These are phyloP conservation scores for Microplitis deprimator DNA, from an alignment of 2,888 invertebrate species.

Conservation along the genomic window DNA sequence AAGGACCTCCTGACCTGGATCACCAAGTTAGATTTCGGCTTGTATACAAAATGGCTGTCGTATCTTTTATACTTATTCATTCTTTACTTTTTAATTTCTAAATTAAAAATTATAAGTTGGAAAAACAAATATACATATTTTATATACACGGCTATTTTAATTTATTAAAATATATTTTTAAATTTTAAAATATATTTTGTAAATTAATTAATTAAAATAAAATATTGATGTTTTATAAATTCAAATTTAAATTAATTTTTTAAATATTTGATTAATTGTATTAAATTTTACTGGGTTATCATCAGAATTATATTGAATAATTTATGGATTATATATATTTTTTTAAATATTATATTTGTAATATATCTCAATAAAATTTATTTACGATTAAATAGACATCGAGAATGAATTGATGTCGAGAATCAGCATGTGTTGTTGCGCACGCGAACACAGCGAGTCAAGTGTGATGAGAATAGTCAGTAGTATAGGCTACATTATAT, in stretches of 20 bases:
- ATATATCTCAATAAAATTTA: not conserved
- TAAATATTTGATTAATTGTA: no score
- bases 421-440: conserved; percentile 7
- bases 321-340: no score
- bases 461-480: not conserved
- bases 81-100: not conserved
- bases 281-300: no score
- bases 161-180: no score
- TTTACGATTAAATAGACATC: not conserved
- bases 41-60: conserved; percentile 8
- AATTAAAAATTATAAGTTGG: not conserved
- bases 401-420: conserved; percentile 1
- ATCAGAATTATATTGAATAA: no score
- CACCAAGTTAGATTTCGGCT: not conserved
- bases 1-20: conserved; percentile 16
- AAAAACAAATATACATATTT: not conserved
- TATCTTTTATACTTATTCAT: not conserved
- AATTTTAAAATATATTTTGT: no score
- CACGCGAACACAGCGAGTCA: conserved; percentile 4
- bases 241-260: no score
- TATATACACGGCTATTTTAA: no score
- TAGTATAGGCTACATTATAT: conserved; percentile 1
- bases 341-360: no score
- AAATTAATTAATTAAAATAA: no score
- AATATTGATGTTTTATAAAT: no score